Conservation (phyloP, 1,140 invertebrate genomes). For the silkworm (Bombyx mori) region ASM3026992v2 NC_085126.1:8620501-8621000, state of each 20-base stretch:
- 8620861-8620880: conserved; percentile 31
- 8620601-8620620: too few species aligned
- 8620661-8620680: conserved; percentile 23
- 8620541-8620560: too few species aligned
- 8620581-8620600: too few species aligned
- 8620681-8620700: conserved; percentile 28
- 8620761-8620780: conserved; percentile 28
- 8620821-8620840: conserved; percentile 46
- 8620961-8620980: too few species aligned
- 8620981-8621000: too few species aligned
- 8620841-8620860: conserved; percentile 56
- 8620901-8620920: not conserved
- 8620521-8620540: too few species aligned
- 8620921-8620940: not conserved
- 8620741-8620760: conserved; percentile 58
- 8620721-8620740: conserved; percentile 54
- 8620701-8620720: conserved; percentile 8
- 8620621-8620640: conserved; percentile 18
- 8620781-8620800: too few species aligned
- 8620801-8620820: conserved; percentile 14
- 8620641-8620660: conserved; percentile 17
- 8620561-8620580: too few species aligned
- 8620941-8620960: too few species aligned
- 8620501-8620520: too few species aligned
- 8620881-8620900: conserved; percentile 9